Conservation (phyloP, 2,797 vertebrate genomes). For the Rhynchonycteris naso region DNA sequence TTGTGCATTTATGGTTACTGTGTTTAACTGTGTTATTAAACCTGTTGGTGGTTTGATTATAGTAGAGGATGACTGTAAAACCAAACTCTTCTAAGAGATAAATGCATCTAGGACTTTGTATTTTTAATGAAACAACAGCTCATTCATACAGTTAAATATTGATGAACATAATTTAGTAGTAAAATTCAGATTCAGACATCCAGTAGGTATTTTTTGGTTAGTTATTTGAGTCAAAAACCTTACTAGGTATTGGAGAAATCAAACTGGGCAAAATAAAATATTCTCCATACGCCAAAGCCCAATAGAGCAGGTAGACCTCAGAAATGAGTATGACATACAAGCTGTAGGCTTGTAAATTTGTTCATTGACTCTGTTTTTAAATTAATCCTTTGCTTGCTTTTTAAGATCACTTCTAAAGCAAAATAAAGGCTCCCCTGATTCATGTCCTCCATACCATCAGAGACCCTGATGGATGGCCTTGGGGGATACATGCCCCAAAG, state of each 20-base stretch:
- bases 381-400: not conserved
- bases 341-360: not conserved
- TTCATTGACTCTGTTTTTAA: not conserved
- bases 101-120: not conserved
- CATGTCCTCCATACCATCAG: not conserved
- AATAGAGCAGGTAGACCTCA: not conserved
- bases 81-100: constrained; percentile 18
- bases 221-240: constrained; percentile 25
- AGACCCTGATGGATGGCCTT: no score
- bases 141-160: not conserved
- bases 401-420: not conserved
- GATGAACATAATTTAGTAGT: not conserved
- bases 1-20: not conserved
- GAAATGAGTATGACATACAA: not conserved
- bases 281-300: not conserved
- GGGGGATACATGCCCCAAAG: no score
- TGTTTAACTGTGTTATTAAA: not conserved
- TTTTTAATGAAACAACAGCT: not conserved
- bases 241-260: not conserved
- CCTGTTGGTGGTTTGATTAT: not conserved
- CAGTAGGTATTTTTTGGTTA: not conserved
- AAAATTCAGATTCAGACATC: not conserved
- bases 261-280: not conserved
- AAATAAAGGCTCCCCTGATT: not conserved
- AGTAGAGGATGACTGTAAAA: not conserved